Evolutionary conservation across 2,797 vertebrate genomes (phyloP).

Genomic region (Peromyscus nudipes): DNA sequence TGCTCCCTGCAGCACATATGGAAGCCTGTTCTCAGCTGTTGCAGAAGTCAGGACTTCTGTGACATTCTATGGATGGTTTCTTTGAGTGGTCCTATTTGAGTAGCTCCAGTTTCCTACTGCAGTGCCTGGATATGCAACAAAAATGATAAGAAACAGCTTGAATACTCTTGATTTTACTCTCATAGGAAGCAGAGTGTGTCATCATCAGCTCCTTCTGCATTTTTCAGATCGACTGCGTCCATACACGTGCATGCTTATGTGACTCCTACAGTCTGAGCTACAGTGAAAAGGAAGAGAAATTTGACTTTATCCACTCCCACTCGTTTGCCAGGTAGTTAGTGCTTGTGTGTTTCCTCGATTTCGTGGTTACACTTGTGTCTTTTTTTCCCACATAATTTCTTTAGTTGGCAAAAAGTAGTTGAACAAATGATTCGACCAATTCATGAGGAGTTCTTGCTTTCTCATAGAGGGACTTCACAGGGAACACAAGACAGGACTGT

Average conservation of each 20-base stretch:
- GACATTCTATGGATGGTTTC: background rate
- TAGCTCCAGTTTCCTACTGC: background rate
- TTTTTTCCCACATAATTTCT: background rate
- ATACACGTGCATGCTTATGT: accelerated
- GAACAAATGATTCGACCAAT: background rate
- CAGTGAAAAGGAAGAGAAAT: background rate
- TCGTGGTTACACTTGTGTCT: background rate
- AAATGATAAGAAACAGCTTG: background rate
- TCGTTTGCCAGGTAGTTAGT: background rate
- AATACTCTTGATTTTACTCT: background rate
- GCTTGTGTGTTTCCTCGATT: background rate
- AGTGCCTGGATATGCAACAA: background rate
- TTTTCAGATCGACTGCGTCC: background rate
- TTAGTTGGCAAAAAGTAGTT: background rate
- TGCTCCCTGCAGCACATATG: background rate
- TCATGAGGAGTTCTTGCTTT: background rate
- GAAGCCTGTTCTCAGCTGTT: background rate
- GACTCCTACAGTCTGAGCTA: background rate
- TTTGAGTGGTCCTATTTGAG: background rate
- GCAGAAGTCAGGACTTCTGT: background rate
- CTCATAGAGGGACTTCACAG: background rate
- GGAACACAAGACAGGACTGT: background rate
- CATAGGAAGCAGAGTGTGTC: background rate
- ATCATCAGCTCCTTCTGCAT: background rate
- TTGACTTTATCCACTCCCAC: background rate